phyloP scores from a whole-genome alignment of 2,113 vertebrate genomes.

The Phaethon lepturus region DNA sequence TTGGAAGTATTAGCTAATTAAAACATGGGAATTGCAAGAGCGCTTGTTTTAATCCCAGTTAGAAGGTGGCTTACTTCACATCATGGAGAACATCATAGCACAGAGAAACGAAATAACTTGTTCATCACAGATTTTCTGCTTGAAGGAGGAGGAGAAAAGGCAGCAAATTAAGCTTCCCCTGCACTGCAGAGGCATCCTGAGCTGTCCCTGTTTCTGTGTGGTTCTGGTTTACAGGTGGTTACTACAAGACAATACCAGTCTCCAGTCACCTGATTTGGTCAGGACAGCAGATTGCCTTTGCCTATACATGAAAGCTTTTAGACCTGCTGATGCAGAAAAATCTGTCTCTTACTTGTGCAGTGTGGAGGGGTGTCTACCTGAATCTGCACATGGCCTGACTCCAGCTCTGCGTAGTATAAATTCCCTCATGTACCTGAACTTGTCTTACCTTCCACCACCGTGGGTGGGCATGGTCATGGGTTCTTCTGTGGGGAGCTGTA shows the following conservation, averaged over 20 bases:
- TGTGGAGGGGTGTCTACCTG: not conserved
- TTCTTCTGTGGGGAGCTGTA: not conserved
- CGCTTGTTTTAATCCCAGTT: not conserved
- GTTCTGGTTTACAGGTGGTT: not conserved
- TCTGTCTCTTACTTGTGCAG: accelerated
- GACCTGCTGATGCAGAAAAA: not conserved
- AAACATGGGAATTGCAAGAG: not conserved
- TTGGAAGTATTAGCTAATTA: conserved; percentile 34
- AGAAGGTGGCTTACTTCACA: not conserved
- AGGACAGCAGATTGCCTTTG: not conserved
- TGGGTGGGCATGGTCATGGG: not conserved
- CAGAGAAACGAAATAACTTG: not conserved
- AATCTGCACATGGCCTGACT: not conserved
- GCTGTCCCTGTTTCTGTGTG: not conserved
- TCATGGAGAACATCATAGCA: not conserved
- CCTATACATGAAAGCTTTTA: not conserved
- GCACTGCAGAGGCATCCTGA: not conserved
- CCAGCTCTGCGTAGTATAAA: not conserved
- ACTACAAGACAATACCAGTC: not conserved
- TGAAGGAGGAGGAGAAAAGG: not conserved
- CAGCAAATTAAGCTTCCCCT: not conserved
- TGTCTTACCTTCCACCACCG: accelerated
- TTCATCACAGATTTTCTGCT: not conserved
- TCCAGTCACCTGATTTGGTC: not conserved
- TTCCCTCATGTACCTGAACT: not conserved